These are phyloP conservation scores for Carcharodon carcharias DNA, from an alignment of 2,797 vertebrate species.

Conservation along the genomic window DNA sequence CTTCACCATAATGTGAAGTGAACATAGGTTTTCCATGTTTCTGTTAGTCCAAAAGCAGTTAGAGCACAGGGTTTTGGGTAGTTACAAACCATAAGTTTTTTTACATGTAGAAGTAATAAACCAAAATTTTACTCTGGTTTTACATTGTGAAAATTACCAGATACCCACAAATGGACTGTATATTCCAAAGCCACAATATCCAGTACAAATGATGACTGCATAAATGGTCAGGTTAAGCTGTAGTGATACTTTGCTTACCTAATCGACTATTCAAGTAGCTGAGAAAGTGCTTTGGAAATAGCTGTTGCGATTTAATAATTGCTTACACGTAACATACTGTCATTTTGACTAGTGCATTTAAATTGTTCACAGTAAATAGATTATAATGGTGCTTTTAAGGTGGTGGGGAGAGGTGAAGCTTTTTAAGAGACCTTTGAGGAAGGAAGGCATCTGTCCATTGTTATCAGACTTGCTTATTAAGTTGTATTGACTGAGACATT, in stretches of 20 bases:
- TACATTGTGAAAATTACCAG: not conserved
- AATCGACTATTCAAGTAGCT: constrained; percentile 12
- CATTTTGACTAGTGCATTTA: constrained; percentile 7
- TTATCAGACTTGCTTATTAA: constrained; percentile 92
- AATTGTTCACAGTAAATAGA: constrained; percentile 17
- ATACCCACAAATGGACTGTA: not conserved
- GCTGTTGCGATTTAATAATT: constrained; percentile 25
- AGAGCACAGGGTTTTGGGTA: not conserved
- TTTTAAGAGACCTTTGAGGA: constrained; percentile 42
- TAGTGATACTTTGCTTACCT: not conserved
- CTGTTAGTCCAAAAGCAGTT: not conserved
- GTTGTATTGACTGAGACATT: constrained; percentile 99
- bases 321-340: constrained; percentile 18
- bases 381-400: constrained; percentile 15
- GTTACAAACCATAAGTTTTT: not conserved
- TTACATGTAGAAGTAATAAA: not conserved
- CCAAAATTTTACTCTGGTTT: not conserved
- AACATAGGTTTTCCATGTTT: not conserved
- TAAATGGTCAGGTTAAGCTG: not conserved
- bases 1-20: not conserved
- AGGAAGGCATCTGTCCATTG: constrained; percentile 62
- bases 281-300: not conserved
- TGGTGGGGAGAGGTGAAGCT: not conserved
- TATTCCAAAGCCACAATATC: not conserved
- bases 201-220: not conserved